Base-by-base conservation (phyloP, 2,888 invertebrate species). In the Amphiduros pacificus region DNA sequence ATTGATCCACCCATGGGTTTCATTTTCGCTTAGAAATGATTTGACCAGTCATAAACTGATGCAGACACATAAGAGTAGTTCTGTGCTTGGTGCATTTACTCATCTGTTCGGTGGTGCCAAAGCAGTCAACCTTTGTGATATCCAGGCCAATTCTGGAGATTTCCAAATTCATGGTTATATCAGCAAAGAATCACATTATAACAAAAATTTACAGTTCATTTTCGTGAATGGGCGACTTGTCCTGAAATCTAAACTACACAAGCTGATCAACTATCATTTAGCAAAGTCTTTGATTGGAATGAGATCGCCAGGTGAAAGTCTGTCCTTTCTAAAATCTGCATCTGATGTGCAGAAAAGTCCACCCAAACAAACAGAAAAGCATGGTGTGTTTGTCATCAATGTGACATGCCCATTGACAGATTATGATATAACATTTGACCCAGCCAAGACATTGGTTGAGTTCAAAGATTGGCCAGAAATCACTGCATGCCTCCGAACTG, bases 11-110 rank as follows among this genome's bases (percentile, higher is more conserved):
- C 87, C 86, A 53, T 79, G 82, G 73, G 79, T 86, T 41, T 90
- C 90, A 11, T 85, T 92, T 68, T 88, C 88, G 63, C 79, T 92
- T 55, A 84, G 90, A 69, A 88, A 91, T 79, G 89, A 91, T 73
- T 80, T 83, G 0, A 85, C 81, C 50, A 86, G 87, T 56, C 85
- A 86, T 72, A 84, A 89, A 0, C 68, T 89, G 27, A 82, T 89
- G 36, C 86, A 88, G 76, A 85, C 87, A 32, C 85, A 85, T 40
- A 89, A 87, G 77, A 84, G 85, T 65, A 82, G 84, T 59, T 84
- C 86, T 69, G 81, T 87, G 11, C 80, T 86, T 60, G 84, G 86
- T 72, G 85, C 87, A 20, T 83, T 89, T 59, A 76, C 76, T 4
- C 77, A 79, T 62, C 73, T 87, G 36, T 85, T 84, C 77, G 84